Base-by-base conservation (phyloP, 2,888 invertebrate species). In the Gari tellinella region DNA sequence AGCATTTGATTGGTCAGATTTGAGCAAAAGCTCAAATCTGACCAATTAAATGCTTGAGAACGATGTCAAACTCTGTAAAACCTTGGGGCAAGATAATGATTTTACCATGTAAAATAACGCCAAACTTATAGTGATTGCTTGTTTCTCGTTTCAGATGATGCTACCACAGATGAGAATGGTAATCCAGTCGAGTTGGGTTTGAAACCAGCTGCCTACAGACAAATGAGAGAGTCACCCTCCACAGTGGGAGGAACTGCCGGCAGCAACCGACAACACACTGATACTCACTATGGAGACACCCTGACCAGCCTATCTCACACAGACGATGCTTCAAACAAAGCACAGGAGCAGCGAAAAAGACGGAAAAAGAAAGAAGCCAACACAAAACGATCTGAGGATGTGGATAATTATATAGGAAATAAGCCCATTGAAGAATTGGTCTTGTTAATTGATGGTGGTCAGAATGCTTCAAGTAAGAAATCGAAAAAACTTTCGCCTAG, bases 121-220 rank as follows among this genome's bases (percentile, higher is more conserved):
- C n/a, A n/a, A n/a, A n/a, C n/a, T n/a, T n/a, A n/a, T n/a, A 31
- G 31, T 31, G 10, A 31, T 7, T 31, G 31, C 10, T 26, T 45
- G 17, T 70, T 52, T 58, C 48, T 52, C 51, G 45, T 72, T 83
- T 45, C 79, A 83, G 83, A 84, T 81, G 83, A 84, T 56, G 66
- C 48, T 40, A 64, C 53, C 31, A 74, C 74, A 40, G 89, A 88
- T 66, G 83, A 83, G 63, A 89, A 89, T 74, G 88, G 88, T 57
- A 88, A 88, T 69, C 87, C 88, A 15, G 25, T 65, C 31, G 70
- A 80, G 58, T 72, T 70, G 43, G 26, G 55, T 17, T 52, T 75
- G 64, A 69, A 53, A 21, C 40, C 61, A 23, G 46, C 49, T 23
- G 41, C 26, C 52, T 86, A 87, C 68, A 77, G 55, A 74, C 85